These are phyloP conservation scores for Boloria euphrosyne DNA, from an alignment of 2,888 invertebrate genomes.

Conservation along the genomic window DNA sequence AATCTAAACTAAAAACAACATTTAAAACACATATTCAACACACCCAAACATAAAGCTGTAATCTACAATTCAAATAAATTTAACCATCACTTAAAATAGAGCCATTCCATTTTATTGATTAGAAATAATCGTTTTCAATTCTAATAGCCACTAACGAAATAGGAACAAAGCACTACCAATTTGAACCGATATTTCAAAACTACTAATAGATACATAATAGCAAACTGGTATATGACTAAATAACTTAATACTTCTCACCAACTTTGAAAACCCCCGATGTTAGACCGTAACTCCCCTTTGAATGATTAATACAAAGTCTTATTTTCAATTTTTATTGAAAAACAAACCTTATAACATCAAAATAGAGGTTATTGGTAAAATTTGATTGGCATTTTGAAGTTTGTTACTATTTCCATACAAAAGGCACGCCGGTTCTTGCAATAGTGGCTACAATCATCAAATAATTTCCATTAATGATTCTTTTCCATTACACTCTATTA, in stretches of 20 bases:
- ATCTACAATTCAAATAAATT: slow-evolving; percentile 1
- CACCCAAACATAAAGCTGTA: not conserved
- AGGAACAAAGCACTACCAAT: slow-evolving; percentile 28
- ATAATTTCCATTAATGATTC: slow-evolving; percentile 54
- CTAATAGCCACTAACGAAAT: slow-evolving; percentile 31
- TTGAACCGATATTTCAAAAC: slow-evolving; percentile 67
- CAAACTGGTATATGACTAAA: slow-evolving; percentile 68
- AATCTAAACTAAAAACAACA: not conserved
- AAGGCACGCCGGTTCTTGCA: slow-evolving; percentile 47
- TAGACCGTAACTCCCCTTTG: slow-evolving; percentile 49
- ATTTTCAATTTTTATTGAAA: slow-evolving; percentile 8
- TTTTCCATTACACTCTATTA: slow-evolving; percentile 14
- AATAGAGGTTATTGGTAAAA: slow-evolving; percentile 26
- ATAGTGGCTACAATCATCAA: slow-evolving; percentile 54
- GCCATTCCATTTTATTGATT: slow-evolving; percentile 16
- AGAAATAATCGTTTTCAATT: slow-evolving; percentile 17
- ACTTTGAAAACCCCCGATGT: slow-evolving; percentile 44
- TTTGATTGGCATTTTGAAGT: slow-evolving; percentile 26
- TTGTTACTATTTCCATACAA: slow-evolving; percentile 42
- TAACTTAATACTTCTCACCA: slow-evolving; percentile 67
- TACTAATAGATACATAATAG: slow-evolving; percentile 61
- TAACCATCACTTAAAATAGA: slow-evolving; percentile 13
- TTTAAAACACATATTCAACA: not conserved
- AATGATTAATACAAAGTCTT: slow-evolving; percentile 37
- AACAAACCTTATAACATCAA: not conserved